Conservation (phyloP, 1,140 invertebrate species). For the Scaptodrosophila lebanonensis region DNA sequence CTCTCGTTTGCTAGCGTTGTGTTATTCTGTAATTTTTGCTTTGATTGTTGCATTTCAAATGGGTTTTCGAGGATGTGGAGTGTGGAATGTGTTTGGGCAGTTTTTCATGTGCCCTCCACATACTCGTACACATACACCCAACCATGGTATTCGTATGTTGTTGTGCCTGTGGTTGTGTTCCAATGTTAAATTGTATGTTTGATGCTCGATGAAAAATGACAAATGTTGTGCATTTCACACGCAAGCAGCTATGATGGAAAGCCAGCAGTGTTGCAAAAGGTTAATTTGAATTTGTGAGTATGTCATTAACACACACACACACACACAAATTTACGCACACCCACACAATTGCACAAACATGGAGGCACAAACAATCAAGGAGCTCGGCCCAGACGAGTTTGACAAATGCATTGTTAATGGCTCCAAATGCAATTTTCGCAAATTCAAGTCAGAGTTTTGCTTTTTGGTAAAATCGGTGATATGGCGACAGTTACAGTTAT, state of each 20-base stretch:
- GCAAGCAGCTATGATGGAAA: conserved; percentile 37
- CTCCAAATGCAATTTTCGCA: conserved; percentile 72
- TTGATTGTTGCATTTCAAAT: conserved; percentile 75
- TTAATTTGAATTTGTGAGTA: conserved; percentile 76
- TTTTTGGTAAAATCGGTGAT: conserved; percentile 33
- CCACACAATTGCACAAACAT: conserved; percentile 4
- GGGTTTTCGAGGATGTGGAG: conserved; percentile 75
- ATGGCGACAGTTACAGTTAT: too few species aligned
- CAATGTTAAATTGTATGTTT: conserved; percentile 67
- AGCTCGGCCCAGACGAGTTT: conserved; percentile 48
- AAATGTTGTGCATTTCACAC: conserved; percentile 43
- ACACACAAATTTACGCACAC: conserved; percentile 15
- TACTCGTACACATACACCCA: neutral
- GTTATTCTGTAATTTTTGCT: conserved; percentile 64
- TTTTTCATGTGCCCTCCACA: conserved; percentile 54
- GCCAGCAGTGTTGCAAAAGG: conserved; percentile 69
- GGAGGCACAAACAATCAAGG: neutral
- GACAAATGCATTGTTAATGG: conserved; percentile 75
- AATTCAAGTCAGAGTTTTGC: conserved; percentile 60
- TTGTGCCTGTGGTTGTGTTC: conserved; percentile 30
- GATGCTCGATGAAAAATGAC: conserved; percentile 76
- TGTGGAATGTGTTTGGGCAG: conserved; percentile 71
- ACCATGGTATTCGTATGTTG: conserved; percentile 6
- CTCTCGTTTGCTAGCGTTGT: conserved; percentile 33
- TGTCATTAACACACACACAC: conserved; percentile 67